Evolutionary conservation across 2,888 invertebrate species (phyloP).

Genomic region (Eupithecia pulchellata): DNA sequence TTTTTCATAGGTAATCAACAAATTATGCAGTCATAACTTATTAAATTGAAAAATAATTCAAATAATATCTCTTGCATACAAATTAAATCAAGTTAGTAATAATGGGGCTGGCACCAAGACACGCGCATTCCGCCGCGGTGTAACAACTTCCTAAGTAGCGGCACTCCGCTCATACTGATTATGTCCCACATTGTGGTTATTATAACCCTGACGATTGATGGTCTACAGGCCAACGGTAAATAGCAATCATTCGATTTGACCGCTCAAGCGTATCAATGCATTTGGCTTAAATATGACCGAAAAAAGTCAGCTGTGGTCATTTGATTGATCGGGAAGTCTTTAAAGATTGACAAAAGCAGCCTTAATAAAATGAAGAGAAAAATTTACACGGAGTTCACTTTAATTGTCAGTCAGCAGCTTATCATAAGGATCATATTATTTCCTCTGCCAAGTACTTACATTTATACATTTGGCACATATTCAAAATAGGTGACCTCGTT

Average conservation of each 20-base stretch:
- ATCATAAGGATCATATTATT: slow-evolving; percentile 46
- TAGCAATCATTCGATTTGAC: slow-evolving; percentile 23
- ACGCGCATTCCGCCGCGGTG: slow-evolving; percentile 39
- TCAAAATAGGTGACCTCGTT: slow-evolving; percentile 48
- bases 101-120: slow-evolving; percentile 50
- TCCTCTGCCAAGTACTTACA: slow-evolving; percentile 43
- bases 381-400: slow-evolving; percentile 32
- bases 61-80: not conserved
- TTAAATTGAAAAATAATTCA: not conserved
- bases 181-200: slow-evolving; percentile 48
- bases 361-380: not conserved
- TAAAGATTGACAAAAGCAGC: not conserved
- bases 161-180: slow-evolving; percentile 65
- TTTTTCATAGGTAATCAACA: not conserved
- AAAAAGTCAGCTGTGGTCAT: not conserved
- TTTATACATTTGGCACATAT: slow-evolving; percentile 47
- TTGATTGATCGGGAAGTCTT: not conserved
- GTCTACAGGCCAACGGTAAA: slow-evolving; percentile 33
- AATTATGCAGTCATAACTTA: not conserved
- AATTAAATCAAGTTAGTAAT: slow-evolving; percentile 27
- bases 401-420: slow-evolving; percentile 43
- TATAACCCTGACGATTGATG: slow-evolving; percentile 43
- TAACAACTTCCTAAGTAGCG: slow-evolving; percentile 70
- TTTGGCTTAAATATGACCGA: not conserved
- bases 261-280: slow-evolving; percentile 1